Evolutionary conservation across 2,888 invertebrate genomes (phyloP).

Genomic region (Scaptomyza reducta): DNA sequence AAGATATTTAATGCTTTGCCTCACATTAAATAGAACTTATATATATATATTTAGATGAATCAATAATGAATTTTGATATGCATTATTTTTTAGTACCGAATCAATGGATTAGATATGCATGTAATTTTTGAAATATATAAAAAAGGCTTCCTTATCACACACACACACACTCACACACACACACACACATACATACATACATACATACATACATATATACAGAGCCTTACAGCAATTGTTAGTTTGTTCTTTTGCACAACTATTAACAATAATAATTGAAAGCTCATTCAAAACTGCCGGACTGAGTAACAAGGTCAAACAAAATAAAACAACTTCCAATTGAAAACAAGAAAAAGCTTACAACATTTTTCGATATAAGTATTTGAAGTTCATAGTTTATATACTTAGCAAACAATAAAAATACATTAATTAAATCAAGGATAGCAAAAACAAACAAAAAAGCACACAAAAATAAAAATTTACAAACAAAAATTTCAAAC

Average conservation of each 20-base stretch:
- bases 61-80: constrained; percentile 49
- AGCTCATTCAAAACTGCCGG: constrained; percentile 53
- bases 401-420: constrained; percentile 47
- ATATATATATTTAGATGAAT: constrained; percentile 38
- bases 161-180: background rate
- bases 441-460: constrained; percentile 42
- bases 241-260: constrained; percentile 21
- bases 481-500: constrained; percentile 24
- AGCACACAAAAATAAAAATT: constrained; percentile 28
- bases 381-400: constrained; percentile 61
- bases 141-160: constrained; percentile 20
- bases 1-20: constrained; percentile 51
- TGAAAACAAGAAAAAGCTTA: constrained; percentile 38
- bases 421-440: constrained; percentile 34
- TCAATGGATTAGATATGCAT: constrained; percentile 53
- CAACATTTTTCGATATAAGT: constrained; percentile 44
- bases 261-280: constrained; percentile 1
- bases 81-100: constrained; percentile 44
- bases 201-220: background rate
- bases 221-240: constrained; percentile 26
- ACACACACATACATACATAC: background rate
- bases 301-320: constrained; percentile 58
- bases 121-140: constrained; percentile 18
- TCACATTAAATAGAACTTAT: constrained; percentile 16
- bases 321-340: constrained; percentile 33